These are phyloP conservation scores for Drosophila maculinotata DNA, from an alignment of 2,888 invertebrate genomes.

Conservation along the genomic window DNA sequence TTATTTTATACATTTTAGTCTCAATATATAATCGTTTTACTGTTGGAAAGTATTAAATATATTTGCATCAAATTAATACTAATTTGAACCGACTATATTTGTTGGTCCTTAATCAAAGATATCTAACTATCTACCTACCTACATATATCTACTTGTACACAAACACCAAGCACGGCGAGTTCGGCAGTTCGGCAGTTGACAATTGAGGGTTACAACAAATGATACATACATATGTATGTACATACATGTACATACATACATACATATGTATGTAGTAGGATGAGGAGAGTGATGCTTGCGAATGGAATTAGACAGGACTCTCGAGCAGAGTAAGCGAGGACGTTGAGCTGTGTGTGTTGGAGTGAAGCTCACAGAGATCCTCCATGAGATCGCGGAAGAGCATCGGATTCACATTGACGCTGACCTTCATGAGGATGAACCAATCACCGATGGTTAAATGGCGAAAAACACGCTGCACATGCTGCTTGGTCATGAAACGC, in stretches of 20 bases:
- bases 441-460: slow-evolving; percentile 89
- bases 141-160: not conserved
- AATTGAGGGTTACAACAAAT: too few relatives aligned
- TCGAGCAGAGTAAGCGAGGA: slow-evolving; percentile 66
- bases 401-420: slow-evolving; percentile 91
- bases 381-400: slow-evolving; percentile 89
- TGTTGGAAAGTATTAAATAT: too few relatives aligned
- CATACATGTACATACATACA: too few relatives aligned
- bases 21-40: too few relatives aligned
- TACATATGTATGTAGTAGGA: too few relatives aligned
- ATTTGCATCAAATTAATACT: too few relatives aligned
- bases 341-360: slow-evolving; percentile 24
- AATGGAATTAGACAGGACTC: slow-evolving; percentile 15
- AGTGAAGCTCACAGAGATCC: slow-evolving; percentile 84
- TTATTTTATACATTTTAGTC: too few relatives aligned
- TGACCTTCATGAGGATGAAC: slow-evolving; percentile 91
- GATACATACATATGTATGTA: too few relatives aligned
- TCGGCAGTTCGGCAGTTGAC: slow-evolving; percentile 3
- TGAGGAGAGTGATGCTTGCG: too few relatives aligned
- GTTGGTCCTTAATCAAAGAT: too few relatives aligned
- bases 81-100: too few relatives aligned
- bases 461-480: slow-evolving; percentile 70
- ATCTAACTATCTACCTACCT: too few relatives aligned
- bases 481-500: slow-evolving; percentile 73
- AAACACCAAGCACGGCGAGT: slow-evolving; percentile 28